Conservation (phyloP, 2,888 invertebrate genomes). For the Celastrina argiolus region DNA sequence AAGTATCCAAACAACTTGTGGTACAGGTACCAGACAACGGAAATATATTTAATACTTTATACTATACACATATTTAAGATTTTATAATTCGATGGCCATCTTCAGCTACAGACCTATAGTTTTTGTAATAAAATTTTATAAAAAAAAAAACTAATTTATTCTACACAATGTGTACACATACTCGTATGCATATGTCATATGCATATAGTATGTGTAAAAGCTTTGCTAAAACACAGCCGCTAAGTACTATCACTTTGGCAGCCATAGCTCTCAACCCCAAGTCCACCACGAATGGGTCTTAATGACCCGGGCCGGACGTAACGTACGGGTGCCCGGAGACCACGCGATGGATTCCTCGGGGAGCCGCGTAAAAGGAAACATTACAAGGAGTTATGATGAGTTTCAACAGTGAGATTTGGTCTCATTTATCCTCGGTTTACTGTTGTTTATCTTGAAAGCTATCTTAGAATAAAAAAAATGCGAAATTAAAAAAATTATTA, state of each 20-base stretch:
- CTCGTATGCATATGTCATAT: neutral
- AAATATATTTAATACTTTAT: too few species aligned
- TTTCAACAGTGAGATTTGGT: constrained; percentile 31
- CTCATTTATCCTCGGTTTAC: constrained; percentile 19
- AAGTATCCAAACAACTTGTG: too few species aligned
- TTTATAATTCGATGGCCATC: too few species aligned
- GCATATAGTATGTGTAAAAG: too few species aligned
- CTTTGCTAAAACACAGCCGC: neutral
- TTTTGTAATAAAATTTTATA: too few species aligned
- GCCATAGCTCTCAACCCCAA: constrained; percentile 9
- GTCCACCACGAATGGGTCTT: constrained; percentile 54
- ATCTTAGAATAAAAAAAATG: constrained; percentile 53
- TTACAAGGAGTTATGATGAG: constrained; percentile 50
- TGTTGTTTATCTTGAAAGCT: constrained; percentile 33
- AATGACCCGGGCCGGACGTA: constrained; percentile 59
- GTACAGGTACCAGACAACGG: too few species aligned
- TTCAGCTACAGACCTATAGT: too few species aligned
- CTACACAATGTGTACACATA: too few species aligned
- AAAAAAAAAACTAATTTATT: too few species aligned
- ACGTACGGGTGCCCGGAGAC: constrained; percentile 45
- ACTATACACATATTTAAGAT: too few species aligned
- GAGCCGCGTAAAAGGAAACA: constrained; percentile 39
- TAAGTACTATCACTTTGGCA: neutral
- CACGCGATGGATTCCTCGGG: constrained; percentile 55
- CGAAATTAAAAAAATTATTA: too few species aligned